Evolutionary conservation across 2,888 invertebrate species (phyloP), one percentile per base, ranked within the genome.

Genomic region (Lymantria dispar): DNA sequence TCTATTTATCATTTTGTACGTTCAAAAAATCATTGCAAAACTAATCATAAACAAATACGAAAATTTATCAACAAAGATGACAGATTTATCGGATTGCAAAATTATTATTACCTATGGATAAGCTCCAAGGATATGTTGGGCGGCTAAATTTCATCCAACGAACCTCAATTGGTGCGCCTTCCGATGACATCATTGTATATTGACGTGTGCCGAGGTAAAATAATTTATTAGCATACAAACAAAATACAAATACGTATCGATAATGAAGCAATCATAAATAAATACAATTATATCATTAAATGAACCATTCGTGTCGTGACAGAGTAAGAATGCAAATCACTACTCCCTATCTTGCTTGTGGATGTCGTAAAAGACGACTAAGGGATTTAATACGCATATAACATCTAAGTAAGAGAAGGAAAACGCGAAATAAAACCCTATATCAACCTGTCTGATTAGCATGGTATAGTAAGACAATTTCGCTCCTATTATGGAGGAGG

Each of bases 151-250:
- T 68, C 59, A 56, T 55, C 51, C 68, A 64, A 58, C 60, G 47
- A 67, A 57, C 48, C 48, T 64, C 72, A 74, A 75, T 76, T 75
- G 72, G 60, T 61, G 58, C 48, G 53, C 51, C 60, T 47, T 31
- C 41, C 53, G 79, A 78, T 79, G 79, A 77, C 79, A 79, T 79
- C 79, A 79, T 71, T 62, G 33, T 50, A 49, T 39, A 47, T 56
- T 49, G 63, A 61, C 60, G 54, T 60, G 58, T 49, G 52, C 56
- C 51, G 58, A 59, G 58, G 57, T 60, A 60, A 60, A 56, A 54
- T 56, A 50, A 22, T 50, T 30, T 43, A 52, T 59, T 56, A 51
- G 43, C 60, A 61, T 61, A 48, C 50, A 56, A 52, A 60, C 45
- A 50, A 37, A 52, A 60, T 46, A 50, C 39, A 43, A 53, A 41